phyloP scores from a whole-genome alignment of 2,113 vertebrate genomes.

The Python bivittatus region DNA sequence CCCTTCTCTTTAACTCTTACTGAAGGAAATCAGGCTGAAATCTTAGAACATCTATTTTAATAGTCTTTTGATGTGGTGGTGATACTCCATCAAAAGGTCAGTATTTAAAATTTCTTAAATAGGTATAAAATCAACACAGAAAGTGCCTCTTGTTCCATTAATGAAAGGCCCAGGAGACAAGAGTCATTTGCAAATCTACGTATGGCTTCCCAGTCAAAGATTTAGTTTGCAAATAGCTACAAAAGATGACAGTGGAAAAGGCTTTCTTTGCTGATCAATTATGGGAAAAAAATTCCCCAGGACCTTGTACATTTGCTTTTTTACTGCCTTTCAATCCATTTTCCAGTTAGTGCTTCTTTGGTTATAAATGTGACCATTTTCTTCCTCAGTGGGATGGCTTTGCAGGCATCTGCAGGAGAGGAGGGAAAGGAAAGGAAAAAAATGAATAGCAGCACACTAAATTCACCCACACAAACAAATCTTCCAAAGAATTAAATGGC shows the following conservation, averaged over 20 bases:
- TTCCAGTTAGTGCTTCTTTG: not conserved
- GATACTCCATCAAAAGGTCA: slow-evolving; percentile 22
- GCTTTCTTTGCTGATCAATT: slow-evolving; percentile 49
- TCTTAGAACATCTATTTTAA: slow-evolving; percentile 31
- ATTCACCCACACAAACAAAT: not conserved
- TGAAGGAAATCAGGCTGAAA: slow-evolving; percentile 36
- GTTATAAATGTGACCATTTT: not conserved
- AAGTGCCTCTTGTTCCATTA: slow-evolving; percentile 62
- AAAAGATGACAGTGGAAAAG: slow-evolving; percentile 13
- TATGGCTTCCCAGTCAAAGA: slow-evolving; percentile 33
- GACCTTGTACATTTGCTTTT: slow-evolving; percentile 31
- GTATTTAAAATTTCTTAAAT: slow-evolving; percentile 41
- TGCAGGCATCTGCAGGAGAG: slow-evolving; percentile 47
- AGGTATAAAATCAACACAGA: slow-evolving; percentile 56
- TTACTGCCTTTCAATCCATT: slow-evolving; percentile 44
- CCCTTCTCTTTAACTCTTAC: slow-evolving; percentile 35
- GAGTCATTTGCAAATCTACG: slow-evolving; percentile 34
- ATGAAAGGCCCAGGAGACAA: slow-evolving; percentile 43
- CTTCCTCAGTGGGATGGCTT: slow-evolving; percentile 9
- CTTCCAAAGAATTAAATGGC: not conserved
- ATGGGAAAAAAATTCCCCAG: slow-evolving; percentile 43
- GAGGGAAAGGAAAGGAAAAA: slow-evolving; percentile 31
- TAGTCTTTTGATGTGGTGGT: slow-evolving; percentile 39
- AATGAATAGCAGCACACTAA: not conserved
- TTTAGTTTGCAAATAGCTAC: slow-evolving; percentile 39